Evolutionary conservation across 2,888 invertebrate species (phyloP), one percentile per base, ranked within the genome.

Genomic region (Drosophila diplacantha): DNA sequence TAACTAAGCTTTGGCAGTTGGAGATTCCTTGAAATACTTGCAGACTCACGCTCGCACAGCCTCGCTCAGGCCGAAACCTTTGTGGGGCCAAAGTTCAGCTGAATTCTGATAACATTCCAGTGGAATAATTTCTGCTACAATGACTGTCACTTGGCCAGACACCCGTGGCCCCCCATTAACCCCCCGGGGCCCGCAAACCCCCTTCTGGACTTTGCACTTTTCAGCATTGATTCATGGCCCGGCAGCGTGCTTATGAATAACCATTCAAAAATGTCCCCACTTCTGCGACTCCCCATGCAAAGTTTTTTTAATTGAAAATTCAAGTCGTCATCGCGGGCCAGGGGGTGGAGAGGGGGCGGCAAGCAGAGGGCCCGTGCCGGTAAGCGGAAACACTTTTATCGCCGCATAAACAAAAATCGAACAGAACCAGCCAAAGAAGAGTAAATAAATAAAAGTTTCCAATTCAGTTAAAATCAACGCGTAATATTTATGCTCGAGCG

Each of bases 391-490:
- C 49, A 50, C 56, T 69, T 69, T 69, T 69, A 69, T 69, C 71
- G 37, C 70, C 70, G 39, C 52, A 47, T 37, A 52, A 54, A 56
- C 59, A 56, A 55, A 70, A 64, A 50, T 44, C 47, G 41, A 51
- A 58, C 50, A 53, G 55, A 51, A 52, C 38, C 38, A 20, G n/a
- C 24, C 5, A 26, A 38, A 14, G 73, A 39, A 63, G 47, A 58
- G 76, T 74, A 71, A 76, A 74, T 76, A 74, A 76, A 73, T 73
- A 71, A 76, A 69, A 71, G 74, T 74, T 77, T 75, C 72, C 77
- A 68, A 77, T 75, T 75, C 75, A 74, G 53, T 77, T 64, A 68
- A 75, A 78, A 65, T 73, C 69, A 78, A 67, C 64, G 73, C 73
- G 73, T 66, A 73, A 70, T 69, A 78, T 81, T 78, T 78, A 81